Base-by-base conservation (phyloP, 2,113 vertebrate species). In the Rhabdornis inornatus region DNA sequence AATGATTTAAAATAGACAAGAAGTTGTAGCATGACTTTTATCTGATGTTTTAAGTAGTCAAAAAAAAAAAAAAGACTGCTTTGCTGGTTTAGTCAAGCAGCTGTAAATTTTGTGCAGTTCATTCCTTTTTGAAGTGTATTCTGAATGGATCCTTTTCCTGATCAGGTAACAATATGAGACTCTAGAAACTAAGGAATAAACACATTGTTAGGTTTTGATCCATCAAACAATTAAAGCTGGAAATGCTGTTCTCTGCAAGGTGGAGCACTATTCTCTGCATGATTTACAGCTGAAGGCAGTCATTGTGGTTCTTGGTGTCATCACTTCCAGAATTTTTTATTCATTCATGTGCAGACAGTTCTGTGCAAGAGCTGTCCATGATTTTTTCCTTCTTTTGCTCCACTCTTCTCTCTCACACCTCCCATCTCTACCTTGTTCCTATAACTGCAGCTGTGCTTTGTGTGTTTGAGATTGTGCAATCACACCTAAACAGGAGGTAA, bases 151-250 rank as follows among this genome's bases (percentile, higher is more conserved):
- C 64, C 27, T 33, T 88, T 80, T 61, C 5, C 30, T 68, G 53
- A 55, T 80, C 4, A 52, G 19, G 24, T 66, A 23, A 37, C 0
- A 2, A 8, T 22, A 9, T 1, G 27, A 37, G 6, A 15, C 47
- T 79, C 22, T 8, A 50, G 39, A 50, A 86, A 27, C 19, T 50
- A 10, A 59, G 44, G 47, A 91, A 82, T 64, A 90, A 90, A 52
- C 17, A 35, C 7, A 7, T 3, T 50, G 76, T 80, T 45, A 50
- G 25, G 11, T 49, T 84, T 91, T 80, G 59, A 90, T 27, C 57
- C 57, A 52, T 5, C 1, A 22, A 56, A 50, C 72, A 44, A 40
- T 18, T 52, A 35, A 69, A 79, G 9, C 45, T 68, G 55, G 9
- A 39, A 68, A 56, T 76, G 11, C 25, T 87, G 3, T 52, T 74